Base-by-base conservation (phyloP, 2,888 invertebrate species). In the Archaeoteleia sp. region DNA sequence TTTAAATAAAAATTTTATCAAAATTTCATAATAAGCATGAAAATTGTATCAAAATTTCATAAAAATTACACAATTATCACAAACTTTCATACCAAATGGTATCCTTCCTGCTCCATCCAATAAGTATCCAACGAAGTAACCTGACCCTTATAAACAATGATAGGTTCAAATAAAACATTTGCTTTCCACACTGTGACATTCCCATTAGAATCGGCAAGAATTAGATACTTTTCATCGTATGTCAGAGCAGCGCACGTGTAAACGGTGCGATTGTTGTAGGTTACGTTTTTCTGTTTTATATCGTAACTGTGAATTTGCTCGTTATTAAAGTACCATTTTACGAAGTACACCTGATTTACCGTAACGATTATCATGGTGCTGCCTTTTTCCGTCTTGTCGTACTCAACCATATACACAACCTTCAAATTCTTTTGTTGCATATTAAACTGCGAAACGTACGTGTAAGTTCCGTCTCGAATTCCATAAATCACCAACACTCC, bases 181-280 rank as follows among this genome's bases (percentile, higher is more conserved):
- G 83, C 73, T 61, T 86, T 77, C 81, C 84, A 86, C 53, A 87
- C 83, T 34, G 80, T 82, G 17, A 88, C 81, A n/a, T 78, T 82
- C 37, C 85, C 82, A 55, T 82, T 80, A 2, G 85, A 83, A 40
- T 87, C 85, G 9, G 83, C 86, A 34, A 84, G 78, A 30, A 87
- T 82, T 43, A 88, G 75, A 72, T 85, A 87, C 32, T 80, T 75
- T 1, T 85, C 85, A 71, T 87, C 87, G 29, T 84, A 78, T 1
- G 87, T 87, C 15, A 87, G 74, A 1, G 86, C 78, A 9, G 86
- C 86, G 49, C 84, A 85, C 17, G 78, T 75, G 53, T 81, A 86
- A 49, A 62, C 58, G 1, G 72, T 69, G 2, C 46, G 23, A 32
- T 77, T 72, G 43, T 74, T 67, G 14, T 78, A 74, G 13, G 80